phyloP scores from a whole-genome alignment of 2,113 vertebrate genomes.

The Pterophyllum scalare region DNA sequence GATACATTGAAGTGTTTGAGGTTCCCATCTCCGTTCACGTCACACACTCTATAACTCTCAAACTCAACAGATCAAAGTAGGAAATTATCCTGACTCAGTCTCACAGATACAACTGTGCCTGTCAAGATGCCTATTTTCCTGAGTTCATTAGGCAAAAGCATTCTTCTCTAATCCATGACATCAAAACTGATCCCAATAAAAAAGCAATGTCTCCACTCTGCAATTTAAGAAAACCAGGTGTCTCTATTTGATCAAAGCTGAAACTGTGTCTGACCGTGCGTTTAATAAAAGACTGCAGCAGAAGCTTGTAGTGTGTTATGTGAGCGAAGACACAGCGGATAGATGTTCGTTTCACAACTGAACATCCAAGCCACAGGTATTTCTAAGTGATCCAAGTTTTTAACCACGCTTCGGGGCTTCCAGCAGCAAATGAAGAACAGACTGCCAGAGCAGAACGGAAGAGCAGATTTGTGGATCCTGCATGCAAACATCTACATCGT shows the following conservation, averaged over 20 bases:
- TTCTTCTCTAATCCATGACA: conserved; percentile 9
- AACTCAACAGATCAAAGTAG: conserved; percentile 5
- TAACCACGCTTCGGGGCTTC: conserved; percentile 59
- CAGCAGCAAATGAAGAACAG: conserved; percentile 76
- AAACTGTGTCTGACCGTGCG: conserved; percentile 20
- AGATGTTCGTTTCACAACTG: conserved; percentile 50
- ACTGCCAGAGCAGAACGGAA: conserved; percentile 51
- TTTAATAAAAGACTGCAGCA: conserved; percentile 22
- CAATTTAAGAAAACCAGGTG: not conserved
- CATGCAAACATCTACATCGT: conserved; percentile 40
- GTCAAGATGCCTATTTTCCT: conserved; percentile 49
- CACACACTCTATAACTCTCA: not conserved
- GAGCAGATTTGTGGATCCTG: conserved; percentile 65
- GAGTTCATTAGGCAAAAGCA: conserved; percentile 36
- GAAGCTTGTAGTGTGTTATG: not conserved
- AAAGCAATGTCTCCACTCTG: conserved; percentile 45
- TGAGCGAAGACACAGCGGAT: conserved; percentile 43
- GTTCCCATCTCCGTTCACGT: not conserved
- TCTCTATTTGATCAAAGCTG: not conserved
- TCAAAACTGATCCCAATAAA: conserved; percentile 34
- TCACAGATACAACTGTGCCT: not conserved
- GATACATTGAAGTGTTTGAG: not conserved
- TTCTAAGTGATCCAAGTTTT: conserved; percentile 61
- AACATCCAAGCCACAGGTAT: conserved; percentile 77
- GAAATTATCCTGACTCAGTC: conserved; percentile 26